Percentiles rank a stretch among this genome's conserved stretches.
These are phyloP conservation scores for Meganola albula DNA, from an alignment of 2,888 invertebrate species.

Conservation along the genomic window DNA sequence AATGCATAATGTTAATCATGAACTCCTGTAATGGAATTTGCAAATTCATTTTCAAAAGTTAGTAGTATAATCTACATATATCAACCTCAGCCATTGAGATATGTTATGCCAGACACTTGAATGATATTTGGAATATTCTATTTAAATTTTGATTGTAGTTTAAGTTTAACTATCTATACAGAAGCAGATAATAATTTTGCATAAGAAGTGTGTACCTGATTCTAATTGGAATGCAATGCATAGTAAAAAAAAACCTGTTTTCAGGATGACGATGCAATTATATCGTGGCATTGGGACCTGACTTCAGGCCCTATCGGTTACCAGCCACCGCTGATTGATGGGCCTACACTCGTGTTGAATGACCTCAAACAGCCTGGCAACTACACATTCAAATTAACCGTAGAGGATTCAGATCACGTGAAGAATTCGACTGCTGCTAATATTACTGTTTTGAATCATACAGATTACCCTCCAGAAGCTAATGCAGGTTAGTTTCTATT, in stretches of 20 bases:
- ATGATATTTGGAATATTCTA: too few relatives aligned
- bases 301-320: slow-evolving; percentile 92
- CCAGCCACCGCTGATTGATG: slow-evolving; percentile 86
- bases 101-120: too few relatives aligned
- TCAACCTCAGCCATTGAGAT: too few relatives aligned
- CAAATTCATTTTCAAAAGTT: too few relatives aligned
- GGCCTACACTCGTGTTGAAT: slow-evolving; percentile 88
- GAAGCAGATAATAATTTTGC: too few relatives aligned
- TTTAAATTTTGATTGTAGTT: too few relatives aligned
- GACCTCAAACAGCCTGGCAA: slow-evolving; percentile 92
- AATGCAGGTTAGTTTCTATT: too few relatives aligned
- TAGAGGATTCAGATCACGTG: slow-evolving; percentile 93
- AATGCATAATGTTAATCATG: slow-evolving; percentile 77
- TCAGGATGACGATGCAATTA: slow-evolving; percentile 88
- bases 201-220: too few relatives aligned
- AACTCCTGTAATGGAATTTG: slow-evolving; percentile 84
- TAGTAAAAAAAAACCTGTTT: neutral
- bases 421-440: slow-evolving; percentile 92
- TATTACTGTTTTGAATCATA: slow-evolving; percentile 92
- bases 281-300: slow-evolving; percentile 95
- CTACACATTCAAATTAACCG: slow-evolving; percentile 92
- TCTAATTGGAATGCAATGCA: too few relatives aligned
- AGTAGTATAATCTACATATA: too few relatives aligned
- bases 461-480: slow-evolving; percentile 96
- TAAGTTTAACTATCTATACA: too few relatives aligned